Conservation (phyloP, 2,113 vertebrate species). For the Pseudorasbora parva region DNA sequence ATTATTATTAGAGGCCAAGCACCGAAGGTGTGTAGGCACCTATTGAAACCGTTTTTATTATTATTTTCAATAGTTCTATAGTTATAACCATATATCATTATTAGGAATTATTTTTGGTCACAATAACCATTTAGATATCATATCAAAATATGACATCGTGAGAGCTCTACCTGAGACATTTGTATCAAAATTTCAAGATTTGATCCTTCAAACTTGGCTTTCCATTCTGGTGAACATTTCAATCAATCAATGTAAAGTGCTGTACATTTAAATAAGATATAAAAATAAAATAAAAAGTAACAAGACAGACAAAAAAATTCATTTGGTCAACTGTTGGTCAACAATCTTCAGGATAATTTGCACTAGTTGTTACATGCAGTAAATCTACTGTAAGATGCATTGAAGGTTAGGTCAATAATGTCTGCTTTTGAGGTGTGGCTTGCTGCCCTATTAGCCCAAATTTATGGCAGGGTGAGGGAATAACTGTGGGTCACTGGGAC, state of each 20-base stretch:
- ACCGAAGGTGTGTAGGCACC: no score
- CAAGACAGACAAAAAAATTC: neutral
- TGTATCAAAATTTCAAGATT: neutral
- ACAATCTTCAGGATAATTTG: neutral
- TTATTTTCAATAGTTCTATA: no score
- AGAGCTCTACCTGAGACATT: no score
- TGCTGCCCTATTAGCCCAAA: conserved; percentile 39
- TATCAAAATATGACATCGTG: no score
- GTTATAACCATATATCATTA: no score
- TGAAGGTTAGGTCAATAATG: neutral
- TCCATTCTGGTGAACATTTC: neutral
- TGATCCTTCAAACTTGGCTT: neutral
- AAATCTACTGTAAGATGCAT: neutral
- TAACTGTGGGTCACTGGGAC: conserved; percentile 38
- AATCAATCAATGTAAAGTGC: neutral
- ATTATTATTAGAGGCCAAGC: no score
- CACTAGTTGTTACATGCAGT: neutral
- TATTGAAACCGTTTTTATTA: no score
- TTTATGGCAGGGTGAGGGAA: conserved; percentile 35
- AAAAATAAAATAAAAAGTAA: no score
- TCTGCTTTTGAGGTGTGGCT: conserved; percentile 8
- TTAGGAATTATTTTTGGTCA: no score
- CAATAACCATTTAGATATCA: no score
- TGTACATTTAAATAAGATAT: no score
- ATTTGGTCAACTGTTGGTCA: neutral